Conservation (phyloP, 2,113 vertebrate genomes). For the Myotis yumanensis region DNA sequence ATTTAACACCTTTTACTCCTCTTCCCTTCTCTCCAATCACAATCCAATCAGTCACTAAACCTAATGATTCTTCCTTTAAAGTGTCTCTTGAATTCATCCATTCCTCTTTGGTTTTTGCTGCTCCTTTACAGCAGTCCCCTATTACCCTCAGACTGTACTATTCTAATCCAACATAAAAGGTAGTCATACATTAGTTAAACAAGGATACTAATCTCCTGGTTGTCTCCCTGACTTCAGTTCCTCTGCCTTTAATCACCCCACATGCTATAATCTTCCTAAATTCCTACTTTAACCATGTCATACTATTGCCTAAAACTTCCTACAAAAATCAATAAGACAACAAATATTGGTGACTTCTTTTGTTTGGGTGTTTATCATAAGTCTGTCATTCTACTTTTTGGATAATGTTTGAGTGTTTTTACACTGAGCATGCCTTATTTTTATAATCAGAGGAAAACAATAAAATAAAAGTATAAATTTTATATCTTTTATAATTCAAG, state of each 20-base stretch:
- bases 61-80: background rate
- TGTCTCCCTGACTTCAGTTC: background rate
- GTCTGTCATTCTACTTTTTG: background rate
- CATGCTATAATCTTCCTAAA: background rate
- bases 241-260: background rate
- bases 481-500: background rate
- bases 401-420: background rate
- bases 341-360: background rate
- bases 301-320: background rate
- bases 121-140: background rate
- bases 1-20: background rate
- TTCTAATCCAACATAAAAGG: background rate
- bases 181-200: background rate
- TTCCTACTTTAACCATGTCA: background rate
- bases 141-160: background rate
- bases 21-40: background rate
- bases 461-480: background rate
- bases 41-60: background rate
- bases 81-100: background rate
- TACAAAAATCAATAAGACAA: background rate
- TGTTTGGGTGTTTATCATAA: background rate
- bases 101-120: background rate
- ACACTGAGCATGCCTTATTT: background rate
- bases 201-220: background rate
- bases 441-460: constrained; percentile 1